Percentiles rank a stretch among this genome's conserved stretches.
Conservation (phyloP, 2,113 vertebrate species). For the Solea solea region DNA sequence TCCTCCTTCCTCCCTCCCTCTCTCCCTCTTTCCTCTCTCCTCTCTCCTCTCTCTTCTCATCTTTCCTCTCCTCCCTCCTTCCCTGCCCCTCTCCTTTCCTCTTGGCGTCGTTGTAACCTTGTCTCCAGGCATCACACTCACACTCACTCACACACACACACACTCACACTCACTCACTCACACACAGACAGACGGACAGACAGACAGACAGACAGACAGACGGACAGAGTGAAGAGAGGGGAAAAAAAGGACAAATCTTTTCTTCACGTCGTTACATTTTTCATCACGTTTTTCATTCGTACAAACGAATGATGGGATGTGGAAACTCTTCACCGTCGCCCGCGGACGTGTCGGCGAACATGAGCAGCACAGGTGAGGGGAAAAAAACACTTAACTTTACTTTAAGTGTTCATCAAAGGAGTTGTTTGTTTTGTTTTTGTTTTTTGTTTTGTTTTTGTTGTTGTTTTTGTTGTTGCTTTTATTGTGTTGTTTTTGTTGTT, state of each 20-base stretch:
- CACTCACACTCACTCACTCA: too few species aligned
- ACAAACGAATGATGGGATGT: slow-evolving; percentile 72
- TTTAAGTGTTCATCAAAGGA: too few species aligned
- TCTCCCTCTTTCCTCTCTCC: not conserved
- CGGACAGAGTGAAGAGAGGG: not conserved
- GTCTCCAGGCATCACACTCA: not conserved
- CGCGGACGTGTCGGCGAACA: slow-evolving; percentile 5
- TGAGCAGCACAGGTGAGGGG: slow-evolving; percentile 57
- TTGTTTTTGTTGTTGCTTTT: too few species aligned
- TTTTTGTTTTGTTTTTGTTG: too few species aligned
- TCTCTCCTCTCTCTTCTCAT: not conserved
- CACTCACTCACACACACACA: not conserved
- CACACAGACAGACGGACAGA: not conserved
- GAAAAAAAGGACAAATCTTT: not conserved
- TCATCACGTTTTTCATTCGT: not conserved
- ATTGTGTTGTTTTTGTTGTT: too few species aligned
- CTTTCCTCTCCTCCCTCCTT: not conserved
- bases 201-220: not conserved
- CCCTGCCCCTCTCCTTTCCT: not conserved
- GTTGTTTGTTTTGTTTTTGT: too few species aligned
- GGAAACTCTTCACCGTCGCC: slow-evolving; percentile 67
- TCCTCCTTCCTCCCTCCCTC: not conserved
- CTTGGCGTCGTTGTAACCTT: not conserved
- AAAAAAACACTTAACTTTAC: not conserved
- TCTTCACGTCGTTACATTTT: not conserved